Conservation (phyloP, 2,888 invertebrate species). For the Limnephilus lunatus region DNA sequence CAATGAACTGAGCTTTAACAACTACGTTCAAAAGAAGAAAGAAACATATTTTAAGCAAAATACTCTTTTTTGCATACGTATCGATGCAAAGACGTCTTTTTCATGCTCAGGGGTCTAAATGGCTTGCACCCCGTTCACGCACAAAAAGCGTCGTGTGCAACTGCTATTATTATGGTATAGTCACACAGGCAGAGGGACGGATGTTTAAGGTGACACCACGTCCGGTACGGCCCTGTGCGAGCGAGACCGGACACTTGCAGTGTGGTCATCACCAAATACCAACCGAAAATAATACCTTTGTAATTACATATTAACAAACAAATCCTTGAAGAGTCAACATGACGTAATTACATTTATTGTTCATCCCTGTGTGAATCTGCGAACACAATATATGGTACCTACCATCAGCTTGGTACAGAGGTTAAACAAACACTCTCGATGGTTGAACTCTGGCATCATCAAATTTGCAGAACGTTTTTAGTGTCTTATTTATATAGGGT, state of each 20-base stretch:
- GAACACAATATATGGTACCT: neutral
- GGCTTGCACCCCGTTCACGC: neutral
- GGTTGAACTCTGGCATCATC: neutral
- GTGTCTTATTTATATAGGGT: neutral
- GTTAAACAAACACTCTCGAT: neutral
- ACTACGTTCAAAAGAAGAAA: neutral
- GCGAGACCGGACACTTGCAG: conserved; percentile 34
- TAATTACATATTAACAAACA: neutral
- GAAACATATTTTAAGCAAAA: neutral
- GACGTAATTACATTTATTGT: neutral
- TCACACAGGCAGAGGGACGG: conserved; percentile 37
- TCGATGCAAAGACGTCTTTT: neutral
- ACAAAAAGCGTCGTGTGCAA: neutral
- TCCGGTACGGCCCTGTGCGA: conserved; percentile 31
- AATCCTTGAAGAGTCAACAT: neutral
- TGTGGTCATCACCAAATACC: conserved; percentile 13
- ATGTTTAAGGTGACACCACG: conserved; percentile 51
- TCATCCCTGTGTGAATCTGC: neutral
- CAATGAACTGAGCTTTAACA: neutral
- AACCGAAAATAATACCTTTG: neutral
- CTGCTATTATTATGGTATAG: neutral
- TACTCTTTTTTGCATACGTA: neutral
- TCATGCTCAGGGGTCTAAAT: neutral
- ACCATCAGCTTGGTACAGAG: neutral
- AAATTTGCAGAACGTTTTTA: neutral